Evolutionary conservation across 2,888 invertebrate species (phyloP), one percentile per base, ranked within the genome.

Genomic region (Drosophila cognata): DNA sequence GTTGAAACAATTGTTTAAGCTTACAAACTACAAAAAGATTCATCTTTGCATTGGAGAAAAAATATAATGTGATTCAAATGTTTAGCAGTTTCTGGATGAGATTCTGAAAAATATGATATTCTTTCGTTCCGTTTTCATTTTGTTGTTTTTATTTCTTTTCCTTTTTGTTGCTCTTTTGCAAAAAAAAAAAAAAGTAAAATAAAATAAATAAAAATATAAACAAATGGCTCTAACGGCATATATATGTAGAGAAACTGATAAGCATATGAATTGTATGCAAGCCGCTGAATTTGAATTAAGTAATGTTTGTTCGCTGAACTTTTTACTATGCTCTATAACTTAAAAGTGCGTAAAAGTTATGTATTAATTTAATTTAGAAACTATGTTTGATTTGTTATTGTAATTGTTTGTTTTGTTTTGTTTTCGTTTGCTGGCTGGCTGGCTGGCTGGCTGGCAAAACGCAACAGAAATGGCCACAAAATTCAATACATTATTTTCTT

Each of bases 281-380:
- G 57, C 29, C 67, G 59, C 48, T 66, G 65, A 52, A 63, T 43
- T 75, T 88, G 77, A 79, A 79, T 88, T 85, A 85, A 85, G 86
- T 88, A 86, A 67, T 60, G 72, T 86, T 86, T 86, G 85, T 88
- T 86, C 85, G 85, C 76, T 84, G 84, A 86, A 88, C 89, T 88
- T 77, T 70, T 65, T 11, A 63, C 51, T 79, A 79, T 60, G 36
- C 31, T 55, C 62, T 74, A 74, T 46, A 58, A 69, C 64, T 74
- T 80, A 80, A 38, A 69, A 60, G 73, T 59, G 65, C 31, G 51
- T 59, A 46, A 59, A 51, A 62, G 52, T 76, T 60, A 57, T 70
- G 36, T 35, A 33, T 74, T 65, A 71, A 74, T 68, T 74, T 88
- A 81, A 71, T 56, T 79, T 85, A 88, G 52, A 74, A 56, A 70